Evolutionary conservation across 2,888 invertebrate species (phyloP).

Genomic region (Platerodrilus igneus): DNA sequence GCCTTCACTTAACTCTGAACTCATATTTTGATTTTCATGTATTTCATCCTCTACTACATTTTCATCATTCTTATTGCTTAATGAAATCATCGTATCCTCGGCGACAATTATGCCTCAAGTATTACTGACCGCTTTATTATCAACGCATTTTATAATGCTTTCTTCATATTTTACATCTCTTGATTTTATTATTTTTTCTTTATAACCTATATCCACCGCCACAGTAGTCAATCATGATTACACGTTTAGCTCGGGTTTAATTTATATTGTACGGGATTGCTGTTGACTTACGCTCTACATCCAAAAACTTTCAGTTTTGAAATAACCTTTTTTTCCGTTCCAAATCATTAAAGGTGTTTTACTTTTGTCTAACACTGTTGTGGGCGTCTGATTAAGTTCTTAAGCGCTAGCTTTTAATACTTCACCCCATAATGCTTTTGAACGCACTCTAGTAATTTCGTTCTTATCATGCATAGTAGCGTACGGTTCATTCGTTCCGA

Average conservation of each 20-base stretch:
- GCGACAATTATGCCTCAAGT: no score
- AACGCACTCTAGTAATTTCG: constrained; percentile 10
- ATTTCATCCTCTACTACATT: no score
- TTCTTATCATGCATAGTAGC: constrained; percentile 7
- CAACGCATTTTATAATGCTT: background rate
- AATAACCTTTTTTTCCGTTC: constrained; percentile 13
- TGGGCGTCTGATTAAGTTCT: constrained; percentile 8
- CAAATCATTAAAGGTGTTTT: constrained; percentile 8
- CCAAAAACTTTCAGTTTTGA: constrained; percentile 6
- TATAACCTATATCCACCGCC: no score
- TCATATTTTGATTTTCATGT: background rate
- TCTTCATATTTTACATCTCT: constrained; percentile 1
- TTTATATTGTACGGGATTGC: background rate
- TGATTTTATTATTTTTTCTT: background rate
- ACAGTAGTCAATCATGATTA: no score
- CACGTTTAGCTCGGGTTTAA: background rate
- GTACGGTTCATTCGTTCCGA: constrained; percentile 11
- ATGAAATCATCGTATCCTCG: no score
- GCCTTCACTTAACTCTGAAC: background rate
- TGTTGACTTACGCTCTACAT: background rate
- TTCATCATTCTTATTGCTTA: background rate
- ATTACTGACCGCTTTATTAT: no score
- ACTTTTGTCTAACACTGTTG: no score
- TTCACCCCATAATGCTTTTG: constrained; percentile 12
- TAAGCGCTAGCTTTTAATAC: constrained; percentile 5